Percentiles rank a stretch among this genome's conserved stretches.
phyloP scores from a whole-genome alignment of 2,113 vertebrate genomes.

The Ammodytes marinus region DNA sequence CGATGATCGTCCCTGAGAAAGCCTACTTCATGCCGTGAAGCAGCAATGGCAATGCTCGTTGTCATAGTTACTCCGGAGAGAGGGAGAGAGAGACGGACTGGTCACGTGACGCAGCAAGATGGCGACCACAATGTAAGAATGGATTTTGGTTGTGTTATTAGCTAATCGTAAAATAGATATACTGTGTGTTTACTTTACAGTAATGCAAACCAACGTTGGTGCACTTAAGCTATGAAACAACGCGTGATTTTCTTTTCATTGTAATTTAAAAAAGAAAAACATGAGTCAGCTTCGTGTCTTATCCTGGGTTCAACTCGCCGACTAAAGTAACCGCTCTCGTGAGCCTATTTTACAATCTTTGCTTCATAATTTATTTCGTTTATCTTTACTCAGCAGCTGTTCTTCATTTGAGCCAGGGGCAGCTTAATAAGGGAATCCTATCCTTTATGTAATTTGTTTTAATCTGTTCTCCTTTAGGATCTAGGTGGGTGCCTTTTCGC shows the following conservation, averaged over 20 bases:
- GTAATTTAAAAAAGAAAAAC: not conserved
- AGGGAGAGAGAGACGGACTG: constrained; percentile 61
- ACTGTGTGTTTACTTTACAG: not conserved
- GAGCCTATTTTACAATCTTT: constrained; percentile 53
- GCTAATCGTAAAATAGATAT: constrained; percentile 20
- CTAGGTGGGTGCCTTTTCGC: constrained; percentile 25
- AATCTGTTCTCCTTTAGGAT: constrained; percentile 33
- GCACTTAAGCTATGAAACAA: too few relatives aligned
- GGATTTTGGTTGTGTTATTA: constrained; percentile 62
- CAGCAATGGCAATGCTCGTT: constrained; percentile 37
- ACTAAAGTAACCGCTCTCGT: constrained; percentile 62
- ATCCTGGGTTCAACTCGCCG: not conserved
- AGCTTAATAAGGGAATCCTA: fast-evolving
- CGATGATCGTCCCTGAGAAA: too few relatives aligned
- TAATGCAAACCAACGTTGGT: too few relatives aligned
- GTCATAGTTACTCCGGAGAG: constrained; percentile 65
- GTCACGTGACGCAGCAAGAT: constrained; percentile 80
- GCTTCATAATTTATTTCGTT: constrained; percentile 39
- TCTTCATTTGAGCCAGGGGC: not conserved
- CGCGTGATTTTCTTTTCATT: not conserved
- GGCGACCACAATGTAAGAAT: constrained; percentile 72
- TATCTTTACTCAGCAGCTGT: constrained; percentile 18
- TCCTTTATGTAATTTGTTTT: not conserved
- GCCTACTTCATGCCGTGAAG: not conserved
- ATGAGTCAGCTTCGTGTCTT: not conserved